Conservation (phyloP, 2,113 vertebrate genomes). For the Solea senegalensis region DNA sequence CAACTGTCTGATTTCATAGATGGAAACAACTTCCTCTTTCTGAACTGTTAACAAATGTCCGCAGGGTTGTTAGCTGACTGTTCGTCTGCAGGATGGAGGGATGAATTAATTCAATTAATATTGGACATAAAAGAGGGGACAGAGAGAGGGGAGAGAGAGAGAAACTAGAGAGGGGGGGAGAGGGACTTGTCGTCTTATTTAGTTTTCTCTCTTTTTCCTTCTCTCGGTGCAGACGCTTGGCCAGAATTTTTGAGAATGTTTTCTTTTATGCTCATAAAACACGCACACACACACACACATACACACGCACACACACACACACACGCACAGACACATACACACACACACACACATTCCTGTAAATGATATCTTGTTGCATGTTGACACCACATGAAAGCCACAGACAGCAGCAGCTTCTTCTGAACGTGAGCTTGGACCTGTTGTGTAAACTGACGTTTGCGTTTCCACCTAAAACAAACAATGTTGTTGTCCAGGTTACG, state of each 20-base stretch:
- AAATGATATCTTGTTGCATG: conserved; percentile 74
- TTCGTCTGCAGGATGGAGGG: too few species aligned
- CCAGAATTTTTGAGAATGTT: conserved; percentile 77
- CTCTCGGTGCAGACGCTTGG: conserved; percentile 63
- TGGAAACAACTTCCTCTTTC: too few species aligned
- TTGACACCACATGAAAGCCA: conserved; percentile 71
- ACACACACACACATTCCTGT: conserved; percentile 67
- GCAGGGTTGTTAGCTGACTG: too few species aligned
- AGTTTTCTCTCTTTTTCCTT: conserved; percentile 53
- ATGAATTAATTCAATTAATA: too few species aligned
- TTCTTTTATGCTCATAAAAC: conserved; percentile 72
- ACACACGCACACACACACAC: conserved; percentile 58
- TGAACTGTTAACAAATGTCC: too few species aligned
- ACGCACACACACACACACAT: conserved; percentile 59
- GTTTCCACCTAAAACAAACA: neutral
- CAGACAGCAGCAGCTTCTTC: conserved; percentile 65
- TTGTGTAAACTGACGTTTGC: conserved; percentile 57
- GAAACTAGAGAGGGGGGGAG: too few species aligned
- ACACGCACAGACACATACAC: conserved; percentile 58
- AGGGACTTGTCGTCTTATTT: too few species aligned
- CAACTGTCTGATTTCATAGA: too few species aligned
- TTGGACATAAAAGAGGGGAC: too few species aligned
- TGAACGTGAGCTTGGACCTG: conserved; percentile 15
- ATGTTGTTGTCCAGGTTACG: neutral
- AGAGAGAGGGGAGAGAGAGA: too few species aligned